Base-by-base conservation (phyloP, 1,140 invertebrate species). In the Zaprionus taronus region DNA sequence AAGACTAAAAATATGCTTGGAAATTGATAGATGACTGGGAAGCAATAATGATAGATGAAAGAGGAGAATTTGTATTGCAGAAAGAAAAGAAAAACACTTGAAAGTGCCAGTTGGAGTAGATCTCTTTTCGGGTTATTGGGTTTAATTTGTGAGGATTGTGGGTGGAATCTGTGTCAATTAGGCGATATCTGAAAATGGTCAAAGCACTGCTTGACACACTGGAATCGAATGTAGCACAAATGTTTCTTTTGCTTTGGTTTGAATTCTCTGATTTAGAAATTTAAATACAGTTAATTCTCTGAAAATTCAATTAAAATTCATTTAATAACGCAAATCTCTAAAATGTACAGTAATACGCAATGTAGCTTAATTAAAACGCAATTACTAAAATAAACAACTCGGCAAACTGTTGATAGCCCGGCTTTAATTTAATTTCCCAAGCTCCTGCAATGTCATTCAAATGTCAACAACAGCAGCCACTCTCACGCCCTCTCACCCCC, bases 91-190 rank as follows among this genome's bases (percentile, higher is more conserved):
- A 36, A 60, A 64, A 28, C 67, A 75, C 67, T 70, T 41, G 56
- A 53, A 41, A 15, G 15, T 26, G 24, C 22, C 15, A 26, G 20
- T 31, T 57, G 22, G 41, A 22, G 20, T 12, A n/a, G 6, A 65
- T 41, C 28, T 49, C 63, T 28, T 67, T 31, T 36, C 28, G 24
- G 24, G 47, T 53, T 36, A 47, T 36, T 31, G 15, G 41, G 7
- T 20, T 34, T 0, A 9, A 17, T 17, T 17, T 47, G n/a, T 17
- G 41, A 20, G 26, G 15, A 17, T 49, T 69, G 66, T 69, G 15
- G 60, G 24, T 34, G 72, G 53, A 75, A 75, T 74, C 41, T 70
- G 11, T 75, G 72, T 75, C 72, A 75, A 75, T 70, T 38, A 34
- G 49, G 47, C 14, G 24, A 55, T 71, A 55, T 44, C 49, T 56